A percentile compares a stretch with the other conserved stretches of the same genome.
phyloP scores from a whole-genome alignment of 1,140 invertebrate species.

The Luehdorfia chinensis region DNA sequence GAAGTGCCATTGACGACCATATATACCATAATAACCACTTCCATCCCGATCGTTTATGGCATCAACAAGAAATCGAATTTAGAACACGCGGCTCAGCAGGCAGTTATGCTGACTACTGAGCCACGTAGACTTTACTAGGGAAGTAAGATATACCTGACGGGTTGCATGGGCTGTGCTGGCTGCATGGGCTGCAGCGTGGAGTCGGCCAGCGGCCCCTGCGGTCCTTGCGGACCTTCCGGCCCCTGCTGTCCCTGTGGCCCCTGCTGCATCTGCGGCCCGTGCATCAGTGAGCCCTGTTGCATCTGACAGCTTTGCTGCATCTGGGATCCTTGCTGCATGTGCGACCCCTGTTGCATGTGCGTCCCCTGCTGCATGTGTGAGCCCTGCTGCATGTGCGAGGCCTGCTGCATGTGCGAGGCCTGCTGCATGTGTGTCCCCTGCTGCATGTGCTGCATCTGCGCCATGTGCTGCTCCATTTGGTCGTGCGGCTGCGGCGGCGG shows the following conservation, averaged over 20 bases:
- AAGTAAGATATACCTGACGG: no score
- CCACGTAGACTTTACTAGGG: no score
- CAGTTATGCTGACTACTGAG: no score
- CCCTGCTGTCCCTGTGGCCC: not conserved
- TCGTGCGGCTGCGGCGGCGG: conserved; percentile 1
- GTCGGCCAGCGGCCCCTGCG: not conserved
- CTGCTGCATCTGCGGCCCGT: not conserved
- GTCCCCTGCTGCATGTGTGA: not conserved
- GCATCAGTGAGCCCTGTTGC: no score
- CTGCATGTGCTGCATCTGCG: conserved; percentile 2
- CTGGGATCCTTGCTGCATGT: not conserved
- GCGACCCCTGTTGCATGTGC: not conserved
- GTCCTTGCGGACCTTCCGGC: not conserved
- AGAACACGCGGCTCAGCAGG: no score
- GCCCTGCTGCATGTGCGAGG: not conserved
- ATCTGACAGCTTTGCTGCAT: not conserved
- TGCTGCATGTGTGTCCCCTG: not conserved
- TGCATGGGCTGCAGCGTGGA: conserved; percentile 30
- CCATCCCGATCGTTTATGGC: no score
- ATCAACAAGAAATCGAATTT: no score
- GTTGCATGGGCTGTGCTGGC: conserved; percentile 30
- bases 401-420: not conserved
- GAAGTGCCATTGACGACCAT: no score
- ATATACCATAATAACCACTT: no score
- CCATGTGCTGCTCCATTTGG: not conserved